Base-by-base conservation (phyloP, 1,140 invertebrate species). In the Pogonognathellus flavescens region DNA sequence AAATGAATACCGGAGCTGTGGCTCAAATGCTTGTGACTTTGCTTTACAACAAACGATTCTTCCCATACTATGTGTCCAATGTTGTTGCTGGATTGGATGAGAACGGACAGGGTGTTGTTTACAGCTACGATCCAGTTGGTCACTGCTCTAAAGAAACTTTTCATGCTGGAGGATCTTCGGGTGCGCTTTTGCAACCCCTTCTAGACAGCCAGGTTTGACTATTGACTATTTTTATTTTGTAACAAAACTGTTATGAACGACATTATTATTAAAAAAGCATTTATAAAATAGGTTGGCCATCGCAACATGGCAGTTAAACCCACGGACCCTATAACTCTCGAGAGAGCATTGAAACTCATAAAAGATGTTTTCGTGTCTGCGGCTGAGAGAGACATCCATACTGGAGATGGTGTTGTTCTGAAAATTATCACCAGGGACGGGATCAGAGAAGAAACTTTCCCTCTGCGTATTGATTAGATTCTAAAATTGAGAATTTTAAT, bases 51-150 rank as follows among this genome's bases (percentile, higher is more conserved):
- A 97, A 97, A 89, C 93, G 99, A 86, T 99, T 99, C 91, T 99
- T 99, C 91, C 99, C 99, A 0, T 99, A 99, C 90, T 99, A 99
- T 90, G 95, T 99, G 11, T 96, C 95, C 50, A 99, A 98, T 90
- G 94, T 99, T 50, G 91, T 99, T 81, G 98, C 96, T 87, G 99
- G 99, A 0, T 90, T 97, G 18, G 95, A 96, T 91, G 92, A 92
- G 89, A 93, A 96, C 89, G 97, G 97, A n/a, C 95, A 96, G 90
- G 98, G 98, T 2, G 95, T 94, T 89, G 95, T 99, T 3, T 99
- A 95, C 92, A 96, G 95, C 89, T 99, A 99, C 91, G 98, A 99
- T 92, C 98, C 98, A 0, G 95, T 99, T 87, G 99, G 99, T 5
- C 96, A 98, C 89, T 96, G 94, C 89, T 97, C 98, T 90, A 92